phyloP scores from a whole-genome alignment of 2,113 vertebrate genomes.

The Xyrauchen texanus region DNA sequence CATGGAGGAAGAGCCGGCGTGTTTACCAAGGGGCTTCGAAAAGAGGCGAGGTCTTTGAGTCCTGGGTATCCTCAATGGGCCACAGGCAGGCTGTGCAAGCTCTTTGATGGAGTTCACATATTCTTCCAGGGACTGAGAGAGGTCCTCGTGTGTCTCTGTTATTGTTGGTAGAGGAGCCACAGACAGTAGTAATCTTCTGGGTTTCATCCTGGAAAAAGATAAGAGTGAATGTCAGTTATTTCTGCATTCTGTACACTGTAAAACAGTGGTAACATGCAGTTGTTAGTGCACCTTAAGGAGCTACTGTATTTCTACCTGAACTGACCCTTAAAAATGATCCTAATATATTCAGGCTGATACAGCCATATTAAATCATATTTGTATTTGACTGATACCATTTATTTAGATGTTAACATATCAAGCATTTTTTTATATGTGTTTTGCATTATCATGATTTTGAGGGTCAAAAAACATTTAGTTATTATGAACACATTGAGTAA shows the following conservation, averaged over 20 bases:
- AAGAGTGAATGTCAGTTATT: slow-evolving; percentile 20
- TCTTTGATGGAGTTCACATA: slow-evolving; percentile 75
- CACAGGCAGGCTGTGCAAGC: slow-evolving; percentile 68
- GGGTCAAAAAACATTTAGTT: no score
- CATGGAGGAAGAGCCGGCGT: slow-evolving; percentile 45
- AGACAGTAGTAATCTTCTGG: slow-evolving; percentile 60
- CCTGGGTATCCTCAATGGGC: slow-evolving; percentile 66
- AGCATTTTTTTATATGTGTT: no score
- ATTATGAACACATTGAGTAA: neutral
- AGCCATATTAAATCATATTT: no score
- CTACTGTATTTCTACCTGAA: no score
- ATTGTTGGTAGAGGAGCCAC: slow-evolving; percentile 74
- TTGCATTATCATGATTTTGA: no score
- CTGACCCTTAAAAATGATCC: no score
- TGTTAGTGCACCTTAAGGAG: no score
- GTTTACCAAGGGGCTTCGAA: slow-evolving; percentile 69
- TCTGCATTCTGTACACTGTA: neutral
- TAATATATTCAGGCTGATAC: no score
- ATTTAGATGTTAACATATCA: no score
- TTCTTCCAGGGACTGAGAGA: slow-evolving; percentile 70
- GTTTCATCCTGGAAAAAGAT: slow-evolving; percentile 69
- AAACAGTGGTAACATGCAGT: no score
- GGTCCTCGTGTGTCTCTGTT: slow-evolving; percentile 73
- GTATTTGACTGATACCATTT: no score
- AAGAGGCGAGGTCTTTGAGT: slow-evolving; percentile 62